Conservation (phyloP, 2,888 invertebrate species). For the Acleris emargana region DNA sequence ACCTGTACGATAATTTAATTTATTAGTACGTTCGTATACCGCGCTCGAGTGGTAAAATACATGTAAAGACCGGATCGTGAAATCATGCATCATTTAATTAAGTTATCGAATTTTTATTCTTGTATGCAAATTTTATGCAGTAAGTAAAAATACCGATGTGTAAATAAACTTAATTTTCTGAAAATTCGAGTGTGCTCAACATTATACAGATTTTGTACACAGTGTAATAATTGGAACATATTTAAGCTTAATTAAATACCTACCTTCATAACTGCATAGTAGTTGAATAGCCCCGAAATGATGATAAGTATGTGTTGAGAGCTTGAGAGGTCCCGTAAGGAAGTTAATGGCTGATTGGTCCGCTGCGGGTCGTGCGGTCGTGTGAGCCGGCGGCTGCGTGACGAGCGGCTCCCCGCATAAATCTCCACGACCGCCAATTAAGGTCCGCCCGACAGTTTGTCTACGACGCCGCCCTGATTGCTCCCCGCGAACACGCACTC, state of each 20-base stretch:
- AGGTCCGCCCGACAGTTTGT: conserved; percentile 81
- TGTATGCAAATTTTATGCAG: conserved; percentile 33
- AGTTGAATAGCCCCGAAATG: neutral
- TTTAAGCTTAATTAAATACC: too few relatives aligned
- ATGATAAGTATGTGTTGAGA: conserved; percentile 9
- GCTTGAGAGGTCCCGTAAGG: conserved; percentile 21
- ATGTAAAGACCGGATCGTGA: neutral
- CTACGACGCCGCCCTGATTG: conserved; percentile 82
- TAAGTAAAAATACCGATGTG: neutral
- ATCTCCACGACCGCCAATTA: conserved; percentile 83
- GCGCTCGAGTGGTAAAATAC: neutral
- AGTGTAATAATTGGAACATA: too few relatives aligned
- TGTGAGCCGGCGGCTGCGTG: conserved; percentile 56
- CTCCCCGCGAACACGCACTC: conserved; percentile 60
- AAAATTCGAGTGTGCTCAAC: too few relatives aligned
- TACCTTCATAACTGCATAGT: neutral
- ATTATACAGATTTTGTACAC: too few relatives aligned
- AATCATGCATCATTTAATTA: conserved; percentile 41
- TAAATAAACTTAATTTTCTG: too few relatives aligned
- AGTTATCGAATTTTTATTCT: conserved; percentile 39
- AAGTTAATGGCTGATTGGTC: conserved; percentile 33
- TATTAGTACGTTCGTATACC: conserved; percentile 1
- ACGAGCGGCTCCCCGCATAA: conserved; percentile 79
- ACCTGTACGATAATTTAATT: conserved; percentile 12
- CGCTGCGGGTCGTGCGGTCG: conserved; percentile 37